These are phyloP conservation scores for Drosophila borborema DNA, from an alignment of 2,888 invertebrate genomes.

Conservation along the genomic window DNA sequence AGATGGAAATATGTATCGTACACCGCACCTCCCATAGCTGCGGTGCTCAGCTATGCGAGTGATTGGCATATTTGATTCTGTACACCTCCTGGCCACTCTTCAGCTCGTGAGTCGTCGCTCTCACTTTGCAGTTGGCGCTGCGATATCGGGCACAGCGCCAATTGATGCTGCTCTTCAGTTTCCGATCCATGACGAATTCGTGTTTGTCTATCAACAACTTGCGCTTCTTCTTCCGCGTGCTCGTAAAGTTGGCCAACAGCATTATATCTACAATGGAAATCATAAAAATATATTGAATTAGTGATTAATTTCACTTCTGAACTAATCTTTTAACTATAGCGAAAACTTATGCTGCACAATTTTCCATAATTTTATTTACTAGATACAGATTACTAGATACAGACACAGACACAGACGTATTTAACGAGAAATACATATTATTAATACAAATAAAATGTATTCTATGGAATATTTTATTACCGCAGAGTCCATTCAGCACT, in stretches of 20 bases:
- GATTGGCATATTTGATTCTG: constrained; percentile 72
- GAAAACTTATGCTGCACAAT: neutral
- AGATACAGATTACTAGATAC: no score
- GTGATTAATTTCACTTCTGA: neutral
- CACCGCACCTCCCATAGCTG: neutral
- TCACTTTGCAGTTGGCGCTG: constrained; percentile 82
- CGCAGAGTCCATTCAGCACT: neutral
- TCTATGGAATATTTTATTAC: no score
- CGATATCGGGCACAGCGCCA: constrained; percentile 84
- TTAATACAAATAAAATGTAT: no score
- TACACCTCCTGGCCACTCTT: constrained; percentile 80
- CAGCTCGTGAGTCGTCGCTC: constrained; percentile 82
- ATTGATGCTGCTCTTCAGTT: constrained; percentile 82
- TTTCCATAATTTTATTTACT: neutral
- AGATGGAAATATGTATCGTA: neutral
- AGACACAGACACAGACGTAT: neutral
- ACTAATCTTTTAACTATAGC: neutral
- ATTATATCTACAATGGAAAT: constrained; percentile 21
- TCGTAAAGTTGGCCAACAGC: constrained; percentile 74
- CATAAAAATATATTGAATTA: constrained; percentile 10
- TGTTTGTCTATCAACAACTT: constrained; percentile 81
- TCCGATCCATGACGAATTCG: constrained; percentile 83
- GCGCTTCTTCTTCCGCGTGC: constrained; percentile 82
- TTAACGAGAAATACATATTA: no score
- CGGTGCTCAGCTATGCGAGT: constrained; percentile 66